These are phyloP conservation scores for Drosophila gunungcola DNA, from an alignment of 1,140 invertebrate genomes.

Conservation along the genomic window DNA sequence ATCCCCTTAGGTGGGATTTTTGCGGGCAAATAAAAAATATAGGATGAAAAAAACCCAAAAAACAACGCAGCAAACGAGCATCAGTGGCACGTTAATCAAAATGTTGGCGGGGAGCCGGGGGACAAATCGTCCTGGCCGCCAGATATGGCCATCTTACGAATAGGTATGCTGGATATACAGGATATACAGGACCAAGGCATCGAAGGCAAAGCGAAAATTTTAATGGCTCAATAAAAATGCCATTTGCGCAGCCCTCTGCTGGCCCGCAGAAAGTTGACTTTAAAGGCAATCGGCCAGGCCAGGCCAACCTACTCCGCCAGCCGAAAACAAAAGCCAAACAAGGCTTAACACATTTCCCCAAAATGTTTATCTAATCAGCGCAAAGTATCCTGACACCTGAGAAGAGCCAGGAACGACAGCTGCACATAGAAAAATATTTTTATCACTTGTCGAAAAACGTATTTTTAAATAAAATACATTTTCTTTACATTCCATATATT, in stretches of 20 bases:
- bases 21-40: slow-evolving; percentile 50
- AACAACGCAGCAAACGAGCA: slow-evolving; percentile 36
- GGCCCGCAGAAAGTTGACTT: slow-evolving; percentile 68
- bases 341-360: slow-evolving; percentile 81
- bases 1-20: slow-evolving; percentile 81
- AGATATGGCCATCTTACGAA: slow-evolving; percentile 58
- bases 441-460: no score
- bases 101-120: slow-evolving; percentile 55
- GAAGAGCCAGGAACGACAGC: slow-evolving; percentile 49
- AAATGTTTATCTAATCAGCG: slow-evolving; percentile 83
- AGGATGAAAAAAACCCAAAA: slow-evolving; percentile 19
- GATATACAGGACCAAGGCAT: slow-evolving; percentile 45
- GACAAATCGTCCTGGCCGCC: slow-evolving; percentile 38
- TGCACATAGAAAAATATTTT: slow-evolving; percentile 13
- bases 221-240: slow-evolving; percentile 84
- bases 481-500: no score
- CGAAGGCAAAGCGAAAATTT: slow-evolving; percentile 66
- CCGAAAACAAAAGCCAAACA: slow-evolving; percentile 79
- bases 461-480: background rate
- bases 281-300: slow-evolving; percentile 45
- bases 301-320: slow-evolving; percentile 13
- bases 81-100: slow-evolving; percentile 79
- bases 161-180: slow-evolving; percentile 16
- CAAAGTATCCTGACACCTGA: slow-evolving; percentile 81
- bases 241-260: slow-evolving; percentile 65